Conservation (phyloP, 2,113 vertebrate species). For the Trichomycterus rosablanca region DNA sequence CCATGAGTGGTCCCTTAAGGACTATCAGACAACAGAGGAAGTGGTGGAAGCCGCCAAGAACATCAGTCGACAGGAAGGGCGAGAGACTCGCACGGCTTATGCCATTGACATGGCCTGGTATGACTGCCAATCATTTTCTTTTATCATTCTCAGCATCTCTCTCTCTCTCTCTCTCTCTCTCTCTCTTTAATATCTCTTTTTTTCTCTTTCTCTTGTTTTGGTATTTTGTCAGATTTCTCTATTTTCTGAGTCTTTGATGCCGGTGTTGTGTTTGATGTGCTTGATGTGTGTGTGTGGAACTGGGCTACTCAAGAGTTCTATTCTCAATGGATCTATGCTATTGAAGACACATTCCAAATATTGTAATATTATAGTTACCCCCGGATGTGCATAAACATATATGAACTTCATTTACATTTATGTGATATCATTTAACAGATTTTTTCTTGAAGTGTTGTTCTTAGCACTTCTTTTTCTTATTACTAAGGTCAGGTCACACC, state of each 20-base stretch:
- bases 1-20: slow-evolving; percentile 85
- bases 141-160: slow-evolving; percentile 8
- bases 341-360: slow-evolving; percentile 35
- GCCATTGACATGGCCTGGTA: slow-evolving; percentile 86
- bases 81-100: slow-evolving; percentile 85
- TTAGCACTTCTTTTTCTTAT: neutral
- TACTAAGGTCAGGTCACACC: too few species aligned
- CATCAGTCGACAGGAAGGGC: slow-evolving; percentile 87
- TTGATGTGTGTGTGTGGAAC: neutral
- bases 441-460: neutral
- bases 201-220: neutral
- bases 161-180: neutral
- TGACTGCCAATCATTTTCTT: slow-evolving; percentile 40
- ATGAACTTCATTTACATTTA: slow-evolving; percentile 2
- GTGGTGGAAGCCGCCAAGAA: slow-evolving; percentile 87
- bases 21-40: slow-evolving; percentile 76
- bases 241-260: neutral
- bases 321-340: slow-evolving; percentile 25
- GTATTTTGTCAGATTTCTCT: neutral
- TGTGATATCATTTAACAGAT: neutral
- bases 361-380: slow-evolving; percentile 19
- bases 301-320: slow-evolving; percentile 11
- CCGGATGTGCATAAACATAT: neutral
- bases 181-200: neutral
- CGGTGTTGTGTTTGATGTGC: neutral